These are phyloP conservation scores for Hipparchia sbordonii DNA, from an alignment of 2,888 invertebrate genomes.

Conservation along the genomic window DNA sequence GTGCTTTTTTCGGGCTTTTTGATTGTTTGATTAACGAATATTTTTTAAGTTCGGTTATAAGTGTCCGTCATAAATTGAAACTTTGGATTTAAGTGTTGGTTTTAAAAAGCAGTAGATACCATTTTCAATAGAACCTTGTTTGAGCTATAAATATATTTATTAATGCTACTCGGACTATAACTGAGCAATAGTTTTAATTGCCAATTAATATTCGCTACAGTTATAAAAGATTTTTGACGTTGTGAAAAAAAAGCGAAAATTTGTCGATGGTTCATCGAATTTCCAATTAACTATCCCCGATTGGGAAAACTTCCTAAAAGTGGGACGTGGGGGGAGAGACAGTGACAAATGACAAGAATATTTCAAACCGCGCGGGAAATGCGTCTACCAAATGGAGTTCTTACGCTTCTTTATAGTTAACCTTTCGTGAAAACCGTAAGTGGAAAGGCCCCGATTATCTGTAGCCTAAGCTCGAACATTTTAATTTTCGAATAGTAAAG, in stretches of 20 bases:
- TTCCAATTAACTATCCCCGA: slow-evolving; percentile 26
- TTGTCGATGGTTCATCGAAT: slow-evolving; percentile 20
- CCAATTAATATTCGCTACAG: neutral
- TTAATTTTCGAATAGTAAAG: too few species aligned
- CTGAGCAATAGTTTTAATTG: neutral
- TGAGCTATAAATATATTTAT: too few species aligned
- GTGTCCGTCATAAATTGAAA: too few species aligned
- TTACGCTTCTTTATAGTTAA: slow-evolving; percentile 22
- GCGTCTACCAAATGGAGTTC: slow-evolving; percentile 33
- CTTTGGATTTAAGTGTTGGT: too few species aligned
- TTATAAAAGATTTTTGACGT: neutral
- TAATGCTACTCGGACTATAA: too few species aligned
- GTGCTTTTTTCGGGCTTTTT: too few species aligned
- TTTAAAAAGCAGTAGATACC: too few species aligned
- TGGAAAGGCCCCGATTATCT: too few species aligned
- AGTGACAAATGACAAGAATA: slow-evolving; percentile 33
- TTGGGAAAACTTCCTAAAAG: slow-evolving; percentile 25
- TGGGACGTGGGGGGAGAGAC: slow-evolving; percentile 16
- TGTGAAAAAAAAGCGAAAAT: slow-evolving; percentile 16
- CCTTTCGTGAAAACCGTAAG: slow-evolving; percentile 18
- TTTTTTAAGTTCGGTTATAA: too few species aligned
- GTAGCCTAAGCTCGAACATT: too few species aligned
- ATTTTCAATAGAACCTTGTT: too few species aligned
- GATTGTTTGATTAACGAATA: too few species aligned
- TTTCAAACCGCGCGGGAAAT: slow-evolving; percentile 29